Conservation (phyloP, 2,888 invertebrate species). For the Xanthorhoe spadicearia region DNA sequence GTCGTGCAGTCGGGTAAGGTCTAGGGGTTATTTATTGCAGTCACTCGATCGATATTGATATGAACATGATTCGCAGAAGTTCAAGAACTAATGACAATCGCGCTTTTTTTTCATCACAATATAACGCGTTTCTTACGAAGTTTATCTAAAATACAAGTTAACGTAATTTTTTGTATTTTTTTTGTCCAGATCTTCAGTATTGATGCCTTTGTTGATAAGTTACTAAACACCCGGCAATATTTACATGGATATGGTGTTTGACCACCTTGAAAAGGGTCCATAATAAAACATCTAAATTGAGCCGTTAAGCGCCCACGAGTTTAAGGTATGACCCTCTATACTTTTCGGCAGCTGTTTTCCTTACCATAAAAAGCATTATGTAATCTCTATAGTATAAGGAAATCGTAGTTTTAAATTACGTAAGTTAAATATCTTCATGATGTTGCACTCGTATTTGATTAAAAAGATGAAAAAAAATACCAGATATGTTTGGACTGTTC, state of each 20-base stretch:
- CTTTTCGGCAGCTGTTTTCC: background rate
- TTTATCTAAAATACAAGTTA: too few relatives aligned
- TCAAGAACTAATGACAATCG: background rate
- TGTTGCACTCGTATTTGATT: too few relatives aligned
- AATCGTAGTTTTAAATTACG: background rate
- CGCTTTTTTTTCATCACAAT: background rate
- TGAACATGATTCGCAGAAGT: background rate
- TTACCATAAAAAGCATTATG: background rate
- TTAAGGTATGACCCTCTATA: background rate
- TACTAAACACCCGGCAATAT: conserved; percentile 10
- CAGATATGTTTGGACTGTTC: too few relatives aligned
- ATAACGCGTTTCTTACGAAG: background rate
- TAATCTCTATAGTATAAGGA: background rate
- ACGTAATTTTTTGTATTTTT: background rate
- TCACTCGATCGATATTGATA: conserved; percentile 13
- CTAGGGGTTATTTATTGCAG: conserved; percentile 35
- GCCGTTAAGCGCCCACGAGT: background rate
- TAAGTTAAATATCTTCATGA: background rate
- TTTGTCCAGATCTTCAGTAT: background rate
- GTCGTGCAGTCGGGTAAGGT: conserved; percentile 32
- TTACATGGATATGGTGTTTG: conserved; percentile 5
- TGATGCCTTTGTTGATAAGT: conserved; percentile 7
- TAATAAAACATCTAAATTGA: conserved; percentile 8
- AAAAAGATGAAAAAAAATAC: too few relatives aligned
- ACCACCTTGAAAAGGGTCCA: conserved; percentile 17